Evolutionary conservation across 1,140 invertebrate species (phyloP), one percentile per base, ranked within the genome.

Genomic region (Vollenhovia emeryi): DNA sequence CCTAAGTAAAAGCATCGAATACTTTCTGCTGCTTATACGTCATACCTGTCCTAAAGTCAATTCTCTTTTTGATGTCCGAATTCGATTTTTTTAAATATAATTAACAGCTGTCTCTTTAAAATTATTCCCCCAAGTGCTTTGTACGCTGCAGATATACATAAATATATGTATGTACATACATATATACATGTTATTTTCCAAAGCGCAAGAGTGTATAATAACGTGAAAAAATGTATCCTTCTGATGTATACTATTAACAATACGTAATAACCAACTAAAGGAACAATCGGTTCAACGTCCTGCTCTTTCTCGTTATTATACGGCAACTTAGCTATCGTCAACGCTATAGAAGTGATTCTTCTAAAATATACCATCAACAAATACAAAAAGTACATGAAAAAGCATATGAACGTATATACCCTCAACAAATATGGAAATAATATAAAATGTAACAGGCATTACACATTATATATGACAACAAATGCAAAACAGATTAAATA

Each of bases 371-470:
- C 43, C 36, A 50, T 80, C 74, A 89, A 89, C 85, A 89, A 87
- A 89, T 89, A 74, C 84, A 89, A 88, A 52, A 55, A 89, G 85
- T 89, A 87, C 85, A 79, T 21, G 50, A 43, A 24, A 80, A 80
- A 80, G 48, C 48, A 71, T 43, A 43, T 71, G 21, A 69, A 69
- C 21, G 45, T 24, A 52, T 79, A 68, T 76, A 89, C 50, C 69
- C 21, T 79, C 78, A 82, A 82, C 78, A 82, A 80, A 89, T 87
- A 76, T 69, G 88, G 57, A 73, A 87, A 84, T 87, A 89, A 90
- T 88, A 79, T 85, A 89, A 89, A 84, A 80, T 90, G 74, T 90
- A 90, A 90, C 88, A 90, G 85, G 27, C 13, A 76, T 86, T 69
- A 78, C 60, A 55, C 79, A 88, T 76, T 89, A 79, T 84, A 89